Base-by-base conservation (phyloP, 2,888 invertebrate species). In the Incurvaria masculella region DNA sequence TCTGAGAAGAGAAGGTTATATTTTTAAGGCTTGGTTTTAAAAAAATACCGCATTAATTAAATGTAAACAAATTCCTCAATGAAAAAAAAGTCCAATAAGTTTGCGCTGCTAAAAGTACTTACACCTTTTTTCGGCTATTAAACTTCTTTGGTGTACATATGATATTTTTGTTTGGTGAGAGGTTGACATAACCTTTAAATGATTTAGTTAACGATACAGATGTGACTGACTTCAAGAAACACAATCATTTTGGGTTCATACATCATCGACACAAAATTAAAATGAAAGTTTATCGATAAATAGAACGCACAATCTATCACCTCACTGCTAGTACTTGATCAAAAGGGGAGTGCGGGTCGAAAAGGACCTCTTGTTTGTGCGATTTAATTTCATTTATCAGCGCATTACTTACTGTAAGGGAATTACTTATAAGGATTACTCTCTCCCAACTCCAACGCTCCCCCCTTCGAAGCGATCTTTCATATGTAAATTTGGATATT, bases 341-440 rank as follows among this genome's bases (percentile, higher is more conserved):
- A 21, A 64, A 66, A 67, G 67, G 71, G 74, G 69, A 65, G 68
- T 69, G 66, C 52, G 61, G 67, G 69, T 67, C 65, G 60, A 62
- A 63, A 60, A 64, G 66, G 64, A 62, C 68, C 74, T 72, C 72
- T 76, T 76, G 76, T 78, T 78, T 78, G 75, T 75, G 74, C 75
- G 75, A 78, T 78, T 78, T 78, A 78, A 78, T 78, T 78, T 74
- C 76, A 78, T 78, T 78, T 76, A 78, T 78, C 76, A 78, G 63
- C 75, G 76, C 75, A 78, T 78, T 78, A 76, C 75, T 75, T 74
- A 72, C 76, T 68, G 66, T 66, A 69, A 69, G 67, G 66, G 76
- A 72, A 75, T 74, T 74, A 75, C 76, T 76, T 76, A 75, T 62
- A 65, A 60, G 73, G 76, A 76, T 78, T 75, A 78, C 71, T 61